Evolutionary conservation across 2,113 vertebrate genomes (phyloP).

Genomic region (Mesembrinibis cayennensis): DNA sequence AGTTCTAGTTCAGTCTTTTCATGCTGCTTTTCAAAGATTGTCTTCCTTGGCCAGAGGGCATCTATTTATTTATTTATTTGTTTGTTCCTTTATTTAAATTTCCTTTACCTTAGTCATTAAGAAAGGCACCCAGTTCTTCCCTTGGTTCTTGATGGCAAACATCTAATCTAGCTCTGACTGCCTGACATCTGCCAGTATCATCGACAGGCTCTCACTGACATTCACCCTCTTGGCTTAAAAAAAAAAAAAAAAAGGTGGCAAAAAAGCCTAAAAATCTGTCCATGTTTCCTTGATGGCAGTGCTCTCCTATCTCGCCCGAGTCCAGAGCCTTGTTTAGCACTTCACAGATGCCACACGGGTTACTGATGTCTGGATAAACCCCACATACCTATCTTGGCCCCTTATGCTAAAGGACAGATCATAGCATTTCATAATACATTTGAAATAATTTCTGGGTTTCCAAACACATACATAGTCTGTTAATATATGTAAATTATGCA

Average conservation of each 20-base stretch:
- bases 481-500: neutral
- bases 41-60: neutral
- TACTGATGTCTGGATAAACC: neutral
- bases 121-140: neutral
- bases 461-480: neutral
- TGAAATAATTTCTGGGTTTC: neutral
- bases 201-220: neutral
- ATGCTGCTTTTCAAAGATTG: neutral
- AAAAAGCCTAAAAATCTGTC: neutral
- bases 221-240: neutral
- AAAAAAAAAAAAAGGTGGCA: too few species aligned
- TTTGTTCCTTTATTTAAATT: neutral
- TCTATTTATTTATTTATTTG: neutral
- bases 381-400: neutral
- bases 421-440: neutral
- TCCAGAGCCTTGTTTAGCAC: neutral
- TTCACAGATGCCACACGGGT: neutral
- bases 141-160: neutral
- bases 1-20: neutral
- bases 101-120: neutral
- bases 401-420: neutral
- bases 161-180: neutral
- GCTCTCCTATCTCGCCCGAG: neutral
- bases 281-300: neutral
- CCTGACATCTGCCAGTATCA: neutral